These are phyloP conservation scores for Alligator mississippiensis DNA, from an alignment of 2,113 vertebrate species.

Conservation along the genomic window DNA sequence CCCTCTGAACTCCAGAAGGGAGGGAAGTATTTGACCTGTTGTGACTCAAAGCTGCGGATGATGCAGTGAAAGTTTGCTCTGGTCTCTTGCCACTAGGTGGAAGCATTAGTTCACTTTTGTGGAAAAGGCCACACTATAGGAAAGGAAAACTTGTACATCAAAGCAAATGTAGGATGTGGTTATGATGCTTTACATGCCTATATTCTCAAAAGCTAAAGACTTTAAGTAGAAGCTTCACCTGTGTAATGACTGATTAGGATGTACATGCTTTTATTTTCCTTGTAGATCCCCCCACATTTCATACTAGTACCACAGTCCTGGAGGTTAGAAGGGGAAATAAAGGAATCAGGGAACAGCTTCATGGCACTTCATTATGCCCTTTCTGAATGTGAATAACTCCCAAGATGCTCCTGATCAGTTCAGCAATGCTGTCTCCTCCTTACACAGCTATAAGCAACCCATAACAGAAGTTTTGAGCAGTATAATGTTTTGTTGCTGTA, in stretches of 20 bases:
- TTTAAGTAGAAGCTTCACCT: not conserved
- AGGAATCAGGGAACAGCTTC: not conserved
- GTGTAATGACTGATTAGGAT: not conserved
- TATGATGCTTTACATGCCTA: not conserved
- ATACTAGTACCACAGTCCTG: not conserved
- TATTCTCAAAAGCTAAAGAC: not conserved
- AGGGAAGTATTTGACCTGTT: not conserved
- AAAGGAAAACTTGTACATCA: not conserved
- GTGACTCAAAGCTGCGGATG: not conserved
- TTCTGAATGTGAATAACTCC: not conserved
- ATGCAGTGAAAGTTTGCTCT: not conserved
- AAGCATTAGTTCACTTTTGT: conserved; percentile 67
- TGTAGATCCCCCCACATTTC: not conserved
- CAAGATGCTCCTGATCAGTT: not conserved
- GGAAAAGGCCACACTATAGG: fast-evolving
- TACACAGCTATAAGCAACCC: not conserved
- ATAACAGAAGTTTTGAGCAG: not conserved
- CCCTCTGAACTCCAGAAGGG: not conserved
- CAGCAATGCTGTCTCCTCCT: not conserved
- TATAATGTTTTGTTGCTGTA: not conserved
- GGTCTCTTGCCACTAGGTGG: conserved; percentile 68
- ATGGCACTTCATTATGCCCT: not conserved
- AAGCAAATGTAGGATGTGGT: not conserved
- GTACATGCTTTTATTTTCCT: not conserved
- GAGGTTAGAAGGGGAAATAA: not conserved